Percentiles rank a stretch among this genome's conserved stretches.
phyloP scores from a whole-genome alignment of 2,113 vertebrate species.

The Athene noctua region DNA sequence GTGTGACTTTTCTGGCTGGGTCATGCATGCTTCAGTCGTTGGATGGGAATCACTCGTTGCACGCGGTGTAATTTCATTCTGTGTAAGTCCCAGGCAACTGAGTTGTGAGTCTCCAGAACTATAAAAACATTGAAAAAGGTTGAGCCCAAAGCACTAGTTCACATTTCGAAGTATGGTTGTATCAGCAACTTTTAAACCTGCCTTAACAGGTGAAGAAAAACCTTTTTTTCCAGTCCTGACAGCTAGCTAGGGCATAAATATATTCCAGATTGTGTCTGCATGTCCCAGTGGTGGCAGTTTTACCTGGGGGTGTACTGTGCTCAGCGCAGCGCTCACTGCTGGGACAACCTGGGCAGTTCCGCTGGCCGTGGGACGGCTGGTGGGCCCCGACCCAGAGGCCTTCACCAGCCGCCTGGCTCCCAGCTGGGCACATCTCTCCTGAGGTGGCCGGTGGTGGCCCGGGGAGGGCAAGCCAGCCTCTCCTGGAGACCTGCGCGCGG shows the following conservation, averaged over 20 bases:
- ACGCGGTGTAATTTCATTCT: conserved; percentile 90
- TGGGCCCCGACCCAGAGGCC: background rate
- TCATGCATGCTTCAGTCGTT: conserved; percentile 86
- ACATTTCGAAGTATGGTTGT: background rate
- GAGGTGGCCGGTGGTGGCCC: background rate
- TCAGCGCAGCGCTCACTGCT: no score
- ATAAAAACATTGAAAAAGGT: conserved; percentile 48
- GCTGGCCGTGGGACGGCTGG: no score
- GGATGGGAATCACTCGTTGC: conserved; percentile 89
- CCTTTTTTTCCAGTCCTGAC: background rate
- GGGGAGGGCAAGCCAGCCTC: no score
- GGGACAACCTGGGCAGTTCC: no score
- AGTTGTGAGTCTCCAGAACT: conserved; percentile 86
- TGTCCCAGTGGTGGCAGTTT: background rate
- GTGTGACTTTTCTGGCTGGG: conserved; percentile 85
- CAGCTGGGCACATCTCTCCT: background rate
- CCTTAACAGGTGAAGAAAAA: background rate
- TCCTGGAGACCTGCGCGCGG: accelerated
- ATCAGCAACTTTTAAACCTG: background rate
- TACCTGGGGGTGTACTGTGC: accelerated
- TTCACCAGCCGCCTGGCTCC: accelerated
- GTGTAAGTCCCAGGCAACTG: conserved; percentile 82
- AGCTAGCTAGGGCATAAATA: background rate
- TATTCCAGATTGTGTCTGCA: background rate
- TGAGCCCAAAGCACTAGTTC: conserved; percentile 19